Evolutionary conservation across 2,797 vertebrate genomes (phyloP).

Genomic region (Coregonus suidteri): DNA sequence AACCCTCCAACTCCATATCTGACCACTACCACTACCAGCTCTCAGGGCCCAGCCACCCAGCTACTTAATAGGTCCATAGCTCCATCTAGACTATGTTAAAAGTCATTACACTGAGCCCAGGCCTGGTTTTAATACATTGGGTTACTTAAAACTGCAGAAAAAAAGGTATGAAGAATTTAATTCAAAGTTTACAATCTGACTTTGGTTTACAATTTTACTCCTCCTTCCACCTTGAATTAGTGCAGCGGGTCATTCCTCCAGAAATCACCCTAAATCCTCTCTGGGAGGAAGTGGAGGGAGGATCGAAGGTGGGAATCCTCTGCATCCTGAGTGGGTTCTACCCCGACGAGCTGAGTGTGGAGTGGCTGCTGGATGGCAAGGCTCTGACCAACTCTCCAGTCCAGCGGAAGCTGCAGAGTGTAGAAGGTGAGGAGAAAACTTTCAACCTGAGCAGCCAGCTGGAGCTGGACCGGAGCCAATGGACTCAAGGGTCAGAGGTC

Average conservation of each 20-base stretch:
- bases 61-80: constrained; percentile 18
- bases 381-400: fast-evolving
- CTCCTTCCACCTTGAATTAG: constrained; percentile 49
- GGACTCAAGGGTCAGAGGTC: constrained; percentile 32
- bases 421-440: not conserved
- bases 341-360: constrained; percentile 35
- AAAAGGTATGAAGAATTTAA: constrained; percentile 45
- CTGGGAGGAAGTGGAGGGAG: constrained; percentile 31
- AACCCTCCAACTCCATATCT: constrained; percentile 31
- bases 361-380: constrained; percentile 41
- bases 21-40: constrained; percentile 7
- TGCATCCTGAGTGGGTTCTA: constrained; percentile 61
- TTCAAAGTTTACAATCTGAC: not conserved
- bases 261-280: constrained; percentile 54
- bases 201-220: not conserved
- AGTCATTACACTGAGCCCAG: constrained; percentile 28
- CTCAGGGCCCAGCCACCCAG: constrained; percentile 13
- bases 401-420: constrained; percentile 9
- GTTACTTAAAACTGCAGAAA: constrained; percentile 3
- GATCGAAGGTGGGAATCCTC: constrained; percentile 51
- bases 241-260: not conserved
- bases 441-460: constrained; percentile 58
- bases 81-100: constrained; percentile 24
- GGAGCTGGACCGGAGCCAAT: constrained; percentile 11
- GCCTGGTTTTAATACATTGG: not conserved